Conservation (phyloP, 2,113 vertebrate species). For the Burhinus oedicnemus region DNA sequence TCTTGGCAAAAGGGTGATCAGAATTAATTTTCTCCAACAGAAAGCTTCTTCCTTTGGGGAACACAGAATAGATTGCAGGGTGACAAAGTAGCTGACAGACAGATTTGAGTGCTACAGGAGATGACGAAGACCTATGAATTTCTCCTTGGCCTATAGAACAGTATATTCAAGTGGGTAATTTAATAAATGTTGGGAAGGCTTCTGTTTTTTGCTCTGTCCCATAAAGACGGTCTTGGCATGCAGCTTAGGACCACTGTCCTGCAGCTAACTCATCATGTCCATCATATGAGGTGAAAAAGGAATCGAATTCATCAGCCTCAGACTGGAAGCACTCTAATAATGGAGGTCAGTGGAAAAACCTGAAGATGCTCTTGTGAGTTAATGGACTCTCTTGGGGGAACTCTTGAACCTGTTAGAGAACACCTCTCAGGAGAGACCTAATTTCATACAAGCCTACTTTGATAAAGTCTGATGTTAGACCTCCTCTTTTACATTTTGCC, state of each 20-base stretch:
- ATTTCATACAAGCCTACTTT: neutral
- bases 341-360: neutral
- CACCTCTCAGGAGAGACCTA: neutral
- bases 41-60: neutral
- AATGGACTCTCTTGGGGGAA: neutral
- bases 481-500: neutral
- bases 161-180: neutral
- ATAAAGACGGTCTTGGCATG: neutral
- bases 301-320: neutral
- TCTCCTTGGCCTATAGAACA: neutral
- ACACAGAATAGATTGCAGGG: neutral
- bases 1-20: neutral
- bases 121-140: neutral
- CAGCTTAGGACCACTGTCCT: neutral
- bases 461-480: neutral
- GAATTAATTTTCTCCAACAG: neutral
- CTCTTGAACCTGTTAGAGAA: neutral
- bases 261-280: neutral
- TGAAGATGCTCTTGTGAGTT: neutral
- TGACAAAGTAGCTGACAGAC: neutral
- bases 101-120: neutral
- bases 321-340: neutral
- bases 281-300: neutral
- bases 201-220: neutral
- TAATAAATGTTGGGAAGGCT: neutral